phyloP scores from a whole-genome alignment of 2,888 invertebrate genomes.

The Melieria omissa region DNA sequence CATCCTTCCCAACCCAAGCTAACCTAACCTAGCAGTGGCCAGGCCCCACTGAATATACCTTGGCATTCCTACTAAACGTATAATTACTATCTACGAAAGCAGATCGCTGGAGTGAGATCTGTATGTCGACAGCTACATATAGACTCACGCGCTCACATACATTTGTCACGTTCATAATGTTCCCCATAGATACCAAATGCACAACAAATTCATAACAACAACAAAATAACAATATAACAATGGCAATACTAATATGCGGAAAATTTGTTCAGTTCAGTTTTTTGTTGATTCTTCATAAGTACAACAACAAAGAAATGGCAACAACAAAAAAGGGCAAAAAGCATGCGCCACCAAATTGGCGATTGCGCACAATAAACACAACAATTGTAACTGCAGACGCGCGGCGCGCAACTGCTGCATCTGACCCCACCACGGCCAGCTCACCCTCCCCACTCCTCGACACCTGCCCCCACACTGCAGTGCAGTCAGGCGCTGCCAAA shows the following conservation, averaged over 20 bases:
- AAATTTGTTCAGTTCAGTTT: constrained; percentile 26
- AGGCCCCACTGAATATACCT: too few species aligned
- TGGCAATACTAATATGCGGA: constrained; percentile 33
- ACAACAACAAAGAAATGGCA: not conserved
- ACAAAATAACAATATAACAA: constrained; percentile 28
- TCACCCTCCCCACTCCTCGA: not conserved
- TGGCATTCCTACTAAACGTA: too few species aligned
- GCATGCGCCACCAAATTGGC: not conserved
- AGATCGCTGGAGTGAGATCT: too few species aligned
- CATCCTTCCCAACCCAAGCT: too few species aligned
- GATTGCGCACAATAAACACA: constrained; percentile 15
- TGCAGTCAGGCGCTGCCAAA: constrained; percentile 2
- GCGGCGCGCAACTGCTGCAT: constrained; percentile 2
- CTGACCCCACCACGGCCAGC: not conserved
- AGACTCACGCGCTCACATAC: not conserved
- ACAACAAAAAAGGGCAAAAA: too few species aligned
- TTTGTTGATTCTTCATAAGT: not conserved
- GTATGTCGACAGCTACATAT: too few species aligned
- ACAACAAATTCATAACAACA: constrained; percentile 15
- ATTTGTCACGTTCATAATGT: constrained; percentile 35
- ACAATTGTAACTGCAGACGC: constrained; percentile 25
- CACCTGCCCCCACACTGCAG: not conserved
- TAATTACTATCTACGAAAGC: too few species aligned
- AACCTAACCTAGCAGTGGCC: too few species aligned
- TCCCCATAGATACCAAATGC: constrained; percentile 9